phyloP scores from a whole-genome alignment of 1,140 invertebrate genomes.

The Lanistes nyassanus region DNA sequence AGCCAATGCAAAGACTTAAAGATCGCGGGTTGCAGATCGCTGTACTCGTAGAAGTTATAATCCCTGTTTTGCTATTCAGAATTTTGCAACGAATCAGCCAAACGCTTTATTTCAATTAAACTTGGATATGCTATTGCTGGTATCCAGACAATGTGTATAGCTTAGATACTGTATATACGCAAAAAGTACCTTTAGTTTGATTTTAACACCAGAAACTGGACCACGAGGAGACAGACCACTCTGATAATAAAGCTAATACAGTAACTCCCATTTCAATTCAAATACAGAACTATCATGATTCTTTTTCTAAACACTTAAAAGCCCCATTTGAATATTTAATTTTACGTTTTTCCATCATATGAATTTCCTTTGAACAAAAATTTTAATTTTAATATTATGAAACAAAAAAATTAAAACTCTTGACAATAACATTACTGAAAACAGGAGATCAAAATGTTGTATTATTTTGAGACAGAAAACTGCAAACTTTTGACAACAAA shows the following conservation, averaged over 20 bases:
- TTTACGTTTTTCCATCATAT: no score
- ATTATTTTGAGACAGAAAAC: background rate
- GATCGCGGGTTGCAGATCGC: background rate
- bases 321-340: no score
- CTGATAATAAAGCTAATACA: background rate
- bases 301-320: no score
- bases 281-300: no score
- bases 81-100: background rate
- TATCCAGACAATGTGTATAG: no score
- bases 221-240: background rate
- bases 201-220: background rate
- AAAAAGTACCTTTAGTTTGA: background rate
- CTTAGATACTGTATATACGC: background rate
- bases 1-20: background rate
- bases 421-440: no score
- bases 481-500: background rate
- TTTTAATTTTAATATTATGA: no score
- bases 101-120: background rate
- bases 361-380: no score
- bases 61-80: background rate
- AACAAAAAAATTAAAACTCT: no score
- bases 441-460: no score
- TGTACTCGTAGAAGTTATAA: background rate
- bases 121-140: no score
- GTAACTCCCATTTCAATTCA: no score